A percentile compares a stretch with the other conserved stretches of the same genome.
Conservation (phyloP, 2,113 vertebrate species). For the Anguilla rostrata region DNA sequence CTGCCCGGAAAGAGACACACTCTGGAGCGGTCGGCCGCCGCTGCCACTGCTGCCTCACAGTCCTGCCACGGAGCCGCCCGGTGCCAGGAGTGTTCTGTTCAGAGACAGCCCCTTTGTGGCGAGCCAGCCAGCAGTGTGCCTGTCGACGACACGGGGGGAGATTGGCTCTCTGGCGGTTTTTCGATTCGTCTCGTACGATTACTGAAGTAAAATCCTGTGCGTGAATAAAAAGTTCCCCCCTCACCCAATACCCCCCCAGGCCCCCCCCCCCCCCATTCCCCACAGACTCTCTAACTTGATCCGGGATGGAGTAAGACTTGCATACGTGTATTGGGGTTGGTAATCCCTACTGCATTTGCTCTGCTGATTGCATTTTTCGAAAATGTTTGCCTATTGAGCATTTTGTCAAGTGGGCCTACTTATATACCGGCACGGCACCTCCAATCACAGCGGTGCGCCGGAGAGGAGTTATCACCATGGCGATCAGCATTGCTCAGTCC, state of each 20-base stretch:
- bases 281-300: background rate
- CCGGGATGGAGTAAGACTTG: background rate
- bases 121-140: background rate
- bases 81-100: background rate
- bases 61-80: background rate
- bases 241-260: background rate
- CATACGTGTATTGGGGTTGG: slow-evolving; percentile 1
- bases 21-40: background rate
- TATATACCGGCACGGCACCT: slow-evolving; percentile 18
- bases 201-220: slow-evolving; percentile 27
- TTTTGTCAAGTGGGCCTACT: slow-evolving; percentile 18
- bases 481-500: slow-evolving; percentile 22
- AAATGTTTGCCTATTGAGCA: slow-evolving; percentile 14
- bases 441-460: background rate
- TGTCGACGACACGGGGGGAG: background rate
- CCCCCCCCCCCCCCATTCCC: slow-evolving; percentile 2
- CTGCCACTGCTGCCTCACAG: background rate
- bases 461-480: slow-evolving; percentile 13
- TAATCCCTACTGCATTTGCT: slow-evolving; percentile 12
- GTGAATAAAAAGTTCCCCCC: slow-evolving; percentile 12
- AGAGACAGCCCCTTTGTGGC: background rate
- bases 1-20: background rate
- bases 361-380: background rate
- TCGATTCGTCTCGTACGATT: slow-evolving; percentile 6
- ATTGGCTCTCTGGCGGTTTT: background rate